phyloP scores from a whole-genome alignment of 2,888 invertebrate genomes.

The Callosobruchus maculatus region DNA sequence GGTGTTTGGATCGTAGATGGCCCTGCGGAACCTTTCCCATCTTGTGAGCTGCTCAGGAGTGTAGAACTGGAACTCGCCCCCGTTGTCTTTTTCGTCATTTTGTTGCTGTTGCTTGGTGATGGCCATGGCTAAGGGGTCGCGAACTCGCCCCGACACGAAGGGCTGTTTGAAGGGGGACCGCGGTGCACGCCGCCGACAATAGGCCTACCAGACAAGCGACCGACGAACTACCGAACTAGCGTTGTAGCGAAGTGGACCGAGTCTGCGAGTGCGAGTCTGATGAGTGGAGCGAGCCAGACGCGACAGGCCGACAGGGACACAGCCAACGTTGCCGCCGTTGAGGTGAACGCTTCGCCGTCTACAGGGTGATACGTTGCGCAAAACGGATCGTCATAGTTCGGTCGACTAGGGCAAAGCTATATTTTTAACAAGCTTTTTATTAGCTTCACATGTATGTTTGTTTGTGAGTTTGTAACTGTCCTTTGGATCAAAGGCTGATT shows the following conservation, averaged over 20 bases:
- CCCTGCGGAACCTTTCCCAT: slow-evolving; percentile 33
- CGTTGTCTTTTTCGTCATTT: slow-evolving; percentile 36
- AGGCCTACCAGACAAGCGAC: too few species aligned
- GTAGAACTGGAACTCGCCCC: slow-evolving; percentile 35
- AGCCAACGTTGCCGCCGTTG: neutral
- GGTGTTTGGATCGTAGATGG: slow-evolving; percentile 36
- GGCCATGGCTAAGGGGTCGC: neutral
- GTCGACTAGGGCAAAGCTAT: neutral
- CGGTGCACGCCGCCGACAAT: too few species aligned
- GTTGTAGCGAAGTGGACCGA: too few species aligned
- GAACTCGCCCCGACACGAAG: neutral
- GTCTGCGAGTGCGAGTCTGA: too few species aligned
- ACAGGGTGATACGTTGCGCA: neutral
- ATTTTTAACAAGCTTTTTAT: too few species aligned
- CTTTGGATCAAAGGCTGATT: too few species aligned
- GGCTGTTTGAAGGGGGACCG: neutral
- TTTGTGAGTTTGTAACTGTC: too few species aligned
- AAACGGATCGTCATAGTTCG: neutral
- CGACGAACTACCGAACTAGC: too few species aligned
- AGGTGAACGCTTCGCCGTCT: neutral
- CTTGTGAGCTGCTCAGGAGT: slow-evolving; percentile 27
- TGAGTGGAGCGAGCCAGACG: neutral
- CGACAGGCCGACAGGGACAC: neutral
- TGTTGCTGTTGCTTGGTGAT: slow-evolving; percentile 16
- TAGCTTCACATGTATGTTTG: too few species aligned